Base-by-base conservation (phyloP, 2,113 vertebrate species). In the Pluvialis apricaria region DNA sequence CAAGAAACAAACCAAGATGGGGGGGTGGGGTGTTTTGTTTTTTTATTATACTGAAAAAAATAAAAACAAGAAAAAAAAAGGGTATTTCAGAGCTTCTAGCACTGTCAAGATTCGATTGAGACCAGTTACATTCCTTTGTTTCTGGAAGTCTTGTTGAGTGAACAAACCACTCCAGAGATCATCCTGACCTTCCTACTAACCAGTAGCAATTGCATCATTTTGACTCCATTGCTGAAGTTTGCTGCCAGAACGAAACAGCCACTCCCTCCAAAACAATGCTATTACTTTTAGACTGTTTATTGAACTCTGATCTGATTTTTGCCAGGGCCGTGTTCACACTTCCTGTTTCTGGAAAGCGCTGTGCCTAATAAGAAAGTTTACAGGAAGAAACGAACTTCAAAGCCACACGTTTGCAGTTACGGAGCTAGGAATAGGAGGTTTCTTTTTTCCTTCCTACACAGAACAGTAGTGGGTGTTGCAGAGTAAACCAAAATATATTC, bases 351-450 rank as follows among this genome's bases (percentile, higher is more conserved):
- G 92, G 75, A 77, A 94, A 95, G 68, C 1, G 0, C 73, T 66
- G 28, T 38, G 57, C n/a, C 54, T 24, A 82, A 11, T n/a, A 64
- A n/a, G 52, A 90, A 86, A 94, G 83, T 72, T 76, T 55, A 87
- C 83, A 92, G 81, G 88, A 97, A 95, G 78, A 91, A 94, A 92
- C 84, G 91, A 95, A 77, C 88, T 95, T 95, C 93, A 93, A 92
- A 90, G 79, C 54, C 58, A 80, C 54, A 38, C 8, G 0, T 32
- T 22, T 62, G 82, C 75, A 88, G 31, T 55, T 88, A 73, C 0
- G 9, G 72, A 73, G 45, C 36, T 58, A 49, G 71, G 85, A 95
- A 92, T 34, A 72, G 62, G 82, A 82, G 81, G 66, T 49, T 95
- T 92, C 73, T 81, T 89, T 89, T 86, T 91, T 72, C 78, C 82